Percentiles rank a stretch among this genome's conserved stretches.
Conservation (phyloP, 2,888 invertebrate genomes). For the Seira musarum region DNA sequence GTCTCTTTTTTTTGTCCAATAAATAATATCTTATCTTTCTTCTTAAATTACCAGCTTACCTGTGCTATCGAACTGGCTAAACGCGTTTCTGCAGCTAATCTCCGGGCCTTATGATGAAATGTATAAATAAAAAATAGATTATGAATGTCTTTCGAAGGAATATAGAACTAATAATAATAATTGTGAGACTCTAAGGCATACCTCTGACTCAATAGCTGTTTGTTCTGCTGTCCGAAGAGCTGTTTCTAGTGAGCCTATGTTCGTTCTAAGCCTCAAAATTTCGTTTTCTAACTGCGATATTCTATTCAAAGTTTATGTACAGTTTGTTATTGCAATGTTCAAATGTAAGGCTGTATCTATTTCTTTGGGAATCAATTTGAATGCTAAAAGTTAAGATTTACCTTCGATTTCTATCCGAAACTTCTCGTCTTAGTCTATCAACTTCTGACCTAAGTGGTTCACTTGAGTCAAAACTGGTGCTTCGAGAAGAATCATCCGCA, state of each 20-base stretch:
- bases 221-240: conserved; percentile 58
- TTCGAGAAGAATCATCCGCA: conserved; percentile 49
- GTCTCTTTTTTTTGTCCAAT: no score
- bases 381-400: conserved; percentile 23
- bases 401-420: conserved; percentile 65
- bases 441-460: conserved; percentile 56
- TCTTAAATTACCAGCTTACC: no score
- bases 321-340: not conserved
- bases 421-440: conserved; percentile 63
- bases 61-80: no score
- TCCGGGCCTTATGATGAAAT: no score
- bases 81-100: no score
- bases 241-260: conserved; percentile 47
- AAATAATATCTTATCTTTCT: no score
- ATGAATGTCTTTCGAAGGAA: no score
- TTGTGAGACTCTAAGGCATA: conserved; percentile 28
- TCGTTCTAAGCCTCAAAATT: conserved; percentile 53
- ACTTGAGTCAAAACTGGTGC: conserved; percentile 58
- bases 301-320: conserved; percentile 29
- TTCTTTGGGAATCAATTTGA: no score
- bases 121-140: no score
- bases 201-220: conserved; percentile 52
- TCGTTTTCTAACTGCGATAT: conserved; percentile 63
- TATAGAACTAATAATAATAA: no score
- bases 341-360: no score